These are phyloP conservation scores for Spheniscus humboldti DNA, from an alignment of 2,797 vertebrate genomes.

Conservation along the genomic window DNA sequence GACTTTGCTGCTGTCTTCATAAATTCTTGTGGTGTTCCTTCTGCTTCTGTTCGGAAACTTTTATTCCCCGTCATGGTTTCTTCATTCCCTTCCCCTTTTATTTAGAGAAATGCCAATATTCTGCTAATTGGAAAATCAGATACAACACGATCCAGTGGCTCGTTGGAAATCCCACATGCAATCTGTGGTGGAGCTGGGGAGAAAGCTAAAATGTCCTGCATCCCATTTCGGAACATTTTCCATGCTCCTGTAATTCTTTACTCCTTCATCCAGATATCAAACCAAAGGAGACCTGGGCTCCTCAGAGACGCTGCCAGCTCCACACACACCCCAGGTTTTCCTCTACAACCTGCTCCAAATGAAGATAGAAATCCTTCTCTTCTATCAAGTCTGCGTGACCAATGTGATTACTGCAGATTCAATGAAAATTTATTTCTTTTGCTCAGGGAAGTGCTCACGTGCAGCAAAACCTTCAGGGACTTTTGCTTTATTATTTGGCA, in stretches of 20 bases:
- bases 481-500: not conserved
- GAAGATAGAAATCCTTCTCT: not conserved
- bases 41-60: not conserved
- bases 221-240: not conserved
- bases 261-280: not conserved
- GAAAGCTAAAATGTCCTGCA: not conserved
- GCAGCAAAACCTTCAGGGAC: not conserved
- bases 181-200: not conserved
- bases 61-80: not conserved
- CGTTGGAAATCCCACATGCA: not conserved
- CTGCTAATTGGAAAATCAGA: not conserved
- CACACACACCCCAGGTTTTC: not conserved
- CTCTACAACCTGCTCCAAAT: not conserved
- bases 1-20: not conserved
- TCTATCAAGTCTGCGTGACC: not conserved
- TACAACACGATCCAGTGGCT: not conserved
- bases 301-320: not conserved
- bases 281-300: not conserved
- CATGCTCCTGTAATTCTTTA: not conserved
- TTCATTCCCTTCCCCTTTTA: not conserved
- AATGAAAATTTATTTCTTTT: not conserved
- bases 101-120: not conserved
- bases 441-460: not conserved
- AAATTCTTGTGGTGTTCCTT: not conserved
- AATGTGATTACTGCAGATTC: not conserved